A percentile compares a stretch with the other conserved stretches of the same genome.
Evolutionary conservation across 2,113 vertebrate genomes (phyloP).

Genomic region (Rhodinocichla rosea): DNA sequence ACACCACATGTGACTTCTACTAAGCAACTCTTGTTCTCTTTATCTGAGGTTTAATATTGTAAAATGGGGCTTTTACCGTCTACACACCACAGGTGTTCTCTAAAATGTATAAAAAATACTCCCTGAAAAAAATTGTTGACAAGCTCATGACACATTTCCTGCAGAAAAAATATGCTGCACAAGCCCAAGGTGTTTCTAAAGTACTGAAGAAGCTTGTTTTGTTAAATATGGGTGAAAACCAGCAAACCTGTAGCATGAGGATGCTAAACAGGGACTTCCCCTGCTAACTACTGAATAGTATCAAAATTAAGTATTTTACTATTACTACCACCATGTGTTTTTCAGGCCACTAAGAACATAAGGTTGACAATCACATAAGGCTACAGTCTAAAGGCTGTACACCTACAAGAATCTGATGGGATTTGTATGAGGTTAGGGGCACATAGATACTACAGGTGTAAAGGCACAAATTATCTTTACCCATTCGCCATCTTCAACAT

Average conservation of each 20-base stretch:
- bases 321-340: neutral
- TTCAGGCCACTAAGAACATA: neutral
- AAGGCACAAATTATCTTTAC: neutral
- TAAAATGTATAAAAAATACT: neutral
- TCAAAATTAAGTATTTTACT: neutral
- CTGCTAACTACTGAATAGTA: neutral
- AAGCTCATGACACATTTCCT: neutral
- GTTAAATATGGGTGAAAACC: neutral
- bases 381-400: neutral
- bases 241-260: neutral
- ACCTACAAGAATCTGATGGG: neutral
- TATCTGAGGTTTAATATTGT: neutral
- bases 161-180: neutral
- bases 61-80: neutral
- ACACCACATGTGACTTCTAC: neutral
- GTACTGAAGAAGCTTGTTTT: neutral
- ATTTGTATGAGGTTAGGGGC: neutral
- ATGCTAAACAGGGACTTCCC: neutral
- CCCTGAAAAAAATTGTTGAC: neutral
- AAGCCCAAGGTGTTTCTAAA: neutral
- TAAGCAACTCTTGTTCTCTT: neutral
- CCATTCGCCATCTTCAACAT: neutral
- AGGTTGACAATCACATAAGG: neutral
- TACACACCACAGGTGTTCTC: neutral
- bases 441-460: neutral